These are phyloP conservation scores for Lota lota DNA, from an alignment of 2,113 vertebrate genomes.

Conservation along the genomic window DNA sequence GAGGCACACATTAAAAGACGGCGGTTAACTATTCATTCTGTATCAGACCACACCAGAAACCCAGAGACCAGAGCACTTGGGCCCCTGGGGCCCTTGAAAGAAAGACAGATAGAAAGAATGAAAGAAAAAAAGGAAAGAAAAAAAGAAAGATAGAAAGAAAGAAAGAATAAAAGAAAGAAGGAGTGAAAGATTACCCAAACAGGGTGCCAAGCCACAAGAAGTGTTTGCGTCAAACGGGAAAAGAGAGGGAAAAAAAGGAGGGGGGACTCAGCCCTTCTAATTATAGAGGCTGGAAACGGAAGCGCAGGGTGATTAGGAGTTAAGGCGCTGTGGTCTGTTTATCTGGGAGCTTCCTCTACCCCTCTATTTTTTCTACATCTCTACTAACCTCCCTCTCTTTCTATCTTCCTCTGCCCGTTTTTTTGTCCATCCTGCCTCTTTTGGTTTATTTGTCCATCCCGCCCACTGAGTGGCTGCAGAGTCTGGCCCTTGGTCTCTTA, in stretches of 20 bases:
- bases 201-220: constrained; percentile 99
- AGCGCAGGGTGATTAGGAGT: constrained; percentile 92
- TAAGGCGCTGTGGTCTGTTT: constrained; percentile 96
- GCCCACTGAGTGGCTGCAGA: constrained; percentile 58
- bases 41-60: constrained; percentile 89
- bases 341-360: constrained; percentile 96
- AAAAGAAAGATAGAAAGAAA: not conserved
- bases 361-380: constrained; percentile 63
- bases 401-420: constrained; percentile 45
- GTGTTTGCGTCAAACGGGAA: constrained; percentile 99
- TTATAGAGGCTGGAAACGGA: constrained; percentile 99
- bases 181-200: constrained; percentile 83
- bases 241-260: constrained; percentile 82
- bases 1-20: constrained; percentile 77
- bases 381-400: constrained; percentile 72
- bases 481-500: constrained; percentile 61
- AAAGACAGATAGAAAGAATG: too few relatives aligned
- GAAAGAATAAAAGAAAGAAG: constrained; percentile 52
- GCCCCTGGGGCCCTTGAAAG: constrained; percentile 87
- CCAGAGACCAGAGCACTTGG: constrained; percentile 78
- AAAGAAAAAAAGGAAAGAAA: too few relatives aligned
- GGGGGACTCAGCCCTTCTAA: constrained; percentile 87
- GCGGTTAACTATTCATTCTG: constrained; percentile 94
- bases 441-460: constrained; percentile 74
- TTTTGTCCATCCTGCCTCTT: constrained; percentile 31